phyloP scores from a whole-genome alignment of 2,888 invertebrate genomes.

The Andrena hattorfiana region DNA sequence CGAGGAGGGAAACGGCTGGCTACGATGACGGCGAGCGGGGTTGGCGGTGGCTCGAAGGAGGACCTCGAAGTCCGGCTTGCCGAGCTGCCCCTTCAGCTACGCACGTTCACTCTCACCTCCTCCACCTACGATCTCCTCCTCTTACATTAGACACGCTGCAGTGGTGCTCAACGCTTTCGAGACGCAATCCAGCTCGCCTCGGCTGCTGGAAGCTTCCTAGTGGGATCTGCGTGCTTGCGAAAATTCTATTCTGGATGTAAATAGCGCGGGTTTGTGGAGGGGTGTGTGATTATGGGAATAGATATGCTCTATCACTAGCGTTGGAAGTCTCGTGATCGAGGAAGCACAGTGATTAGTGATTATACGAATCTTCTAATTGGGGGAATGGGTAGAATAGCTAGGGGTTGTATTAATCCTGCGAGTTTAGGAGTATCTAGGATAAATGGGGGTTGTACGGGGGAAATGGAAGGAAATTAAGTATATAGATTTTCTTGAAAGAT shows the following conservation, averaged over 20 bases:
- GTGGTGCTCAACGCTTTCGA: constrained; percentile 72
- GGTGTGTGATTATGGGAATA: background rate
- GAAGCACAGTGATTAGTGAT: background rate
- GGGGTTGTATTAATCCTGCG: background rate
- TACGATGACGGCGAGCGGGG: constrained; percentile 57
- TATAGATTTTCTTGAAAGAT: no score
- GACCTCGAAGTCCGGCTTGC: constrained; percentile 82
- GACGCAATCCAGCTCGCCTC: background rate
- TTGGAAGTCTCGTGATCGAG: background rate
- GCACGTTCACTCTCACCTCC: constrained; percentile 77
- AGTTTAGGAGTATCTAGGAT: no score
- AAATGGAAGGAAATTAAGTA: no score
- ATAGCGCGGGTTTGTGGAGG: background rate
- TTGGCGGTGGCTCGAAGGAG: constrained; percentile 66
- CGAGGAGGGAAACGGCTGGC: constrained; percentile 45
- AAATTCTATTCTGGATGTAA: background rate
- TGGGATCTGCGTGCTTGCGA: no score
- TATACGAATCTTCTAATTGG: background rate
- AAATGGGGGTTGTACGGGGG: no score
- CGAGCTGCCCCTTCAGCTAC: constrained; percentile 78
- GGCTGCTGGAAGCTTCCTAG: background rate
- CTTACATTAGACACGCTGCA: constrained; percentile 76
- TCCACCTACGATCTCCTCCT: constrained; percentile 75
- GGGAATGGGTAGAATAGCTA: background rate
- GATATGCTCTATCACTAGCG: no score